Evolutionary conservation across 1,140 invertebrate species (phyloP), one percentile per base, ranked within the genome.

Genomic region (Drepana arcuata): DNA sequence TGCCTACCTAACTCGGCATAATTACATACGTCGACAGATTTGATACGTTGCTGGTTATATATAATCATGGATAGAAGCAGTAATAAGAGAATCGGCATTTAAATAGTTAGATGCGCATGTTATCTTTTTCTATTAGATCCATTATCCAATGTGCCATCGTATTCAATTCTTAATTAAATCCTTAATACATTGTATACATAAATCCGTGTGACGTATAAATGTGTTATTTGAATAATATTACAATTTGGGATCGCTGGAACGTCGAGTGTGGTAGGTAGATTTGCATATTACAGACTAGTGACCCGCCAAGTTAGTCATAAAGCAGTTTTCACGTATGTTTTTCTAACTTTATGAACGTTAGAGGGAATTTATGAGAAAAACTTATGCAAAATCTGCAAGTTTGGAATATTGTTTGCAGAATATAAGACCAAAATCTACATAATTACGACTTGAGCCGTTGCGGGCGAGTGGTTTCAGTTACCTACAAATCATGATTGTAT

Each of bases 181-280:
- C 50, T 50, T 37, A 53, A 49, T 46, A 50, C 44, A 23, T 34
- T 40, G 35, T 52, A 36, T 55, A 48, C 36, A 60, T 57, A 62
- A 66, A 57, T 60, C 50, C 44, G 49, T 49, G 52, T 57, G 59
- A 59, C 54, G 47, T 59, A 53, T 54, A 56, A 52, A 51, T 53
- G 52, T 50, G 41, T 45, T 55, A 63, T 66, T 55, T 66, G 59
- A 66, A 66, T 66, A 66, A 66, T 66, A 57, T 56, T 54, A 49
- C 59, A 50, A 66, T 66, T 63, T 60, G 46, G 47, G 53, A 54
- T 48, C 56, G 55, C 47, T 47, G 63, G 46, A 52, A 48, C 36
- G 46, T 49, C 29, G 42, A 48, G 36, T 32, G 32, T 44, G 45
- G 39, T 37, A 34, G 34, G 30, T 34, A 39, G 13, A 66, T 66